Evolutionary conservation across 2,113 vertebrate genomes (phyloP).

Genomic region (Helogale parvula): DNA sequence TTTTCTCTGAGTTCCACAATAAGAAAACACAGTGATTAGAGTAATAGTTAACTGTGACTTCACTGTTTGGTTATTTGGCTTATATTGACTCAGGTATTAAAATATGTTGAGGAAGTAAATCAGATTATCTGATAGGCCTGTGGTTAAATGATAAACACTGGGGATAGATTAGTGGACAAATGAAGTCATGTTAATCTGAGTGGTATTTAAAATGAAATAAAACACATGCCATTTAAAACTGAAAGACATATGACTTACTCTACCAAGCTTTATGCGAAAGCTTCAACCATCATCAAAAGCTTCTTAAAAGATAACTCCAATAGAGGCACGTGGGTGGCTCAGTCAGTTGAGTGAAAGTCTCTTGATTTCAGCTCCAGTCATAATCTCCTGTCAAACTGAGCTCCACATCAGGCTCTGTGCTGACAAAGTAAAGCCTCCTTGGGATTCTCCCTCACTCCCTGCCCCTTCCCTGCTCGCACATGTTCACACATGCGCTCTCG

Average conservation of each 20-base stretch:
- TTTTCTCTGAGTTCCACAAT: background rate
- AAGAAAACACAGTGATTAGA: background rate
- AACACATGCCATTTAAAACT: background rate
- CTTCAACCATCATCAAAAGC: too few relatives aligned
- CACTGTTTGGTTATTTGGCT: background rate
- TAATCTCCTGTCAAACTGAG: too few relatives aligned
- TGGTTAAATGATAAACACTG: background rate
- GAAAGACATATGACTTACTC: background rate
- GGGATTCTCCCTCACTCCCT: too few relatives aligned
- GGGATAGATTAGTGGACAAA: background rate
- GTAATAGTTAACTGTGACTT: background rate
- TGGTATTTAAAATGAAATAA: constrained; percentile 40
- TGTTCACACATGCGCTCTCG: too few relatives aligned
- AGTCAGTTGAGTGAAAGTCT: too few relatives aligned
- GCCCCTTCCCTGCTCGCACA: too few relatives aligned
- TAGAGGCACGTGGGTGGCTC: too few relatives aligned
- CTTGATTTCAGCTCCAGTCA: too few relatives aligned
- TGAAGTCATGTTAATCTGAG: background rate
- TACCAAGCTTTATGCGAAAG: background rate
- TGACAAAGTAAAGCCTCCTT: too few relatives aligned
- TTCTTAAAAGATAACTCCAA: too few relatives aligned
- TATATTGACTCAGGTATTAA: background rate
- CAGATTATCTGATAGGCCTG: background rate
- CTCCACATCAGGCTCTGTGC: too few relatives aligned
- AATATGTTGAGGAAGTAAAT: background rate